Base-by-base conservation (phyloP, 37 sponge, comb jelly and placozoan species). In the Halisarca cf. caerulea region DNA sequence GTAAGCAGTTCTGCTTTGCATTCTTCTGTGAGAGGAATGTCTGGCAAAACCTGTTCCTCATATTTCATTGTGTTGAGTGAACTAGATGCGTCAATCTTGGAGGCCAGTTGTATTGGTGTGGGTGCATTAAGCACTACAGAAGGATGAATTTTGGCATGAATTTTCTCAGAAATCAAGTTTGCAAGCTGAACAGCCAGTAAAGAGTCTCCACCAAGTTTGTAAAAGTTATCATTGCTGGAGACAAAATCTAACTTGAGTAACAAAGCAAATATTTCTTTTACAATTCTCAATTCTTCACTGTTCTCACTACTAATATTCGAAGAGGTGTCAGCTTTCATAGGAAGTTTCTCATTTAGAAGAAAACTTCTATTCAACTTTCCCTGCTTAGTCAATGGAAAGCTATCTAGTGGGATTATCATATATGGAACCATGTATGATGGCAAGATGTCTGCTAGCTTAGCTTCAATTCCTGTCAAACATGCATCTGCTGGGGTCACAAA, bases 341-440 rank as follows among this genome's bases (percentile, higher is more conserved):
- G 6, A 14, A 11, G 51, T 39, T 40, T 40, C 9, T n/a, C n/a
- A 2, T 15, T 41, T 1, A 44, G 43, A 17, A 91, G 78, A 20
- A 60, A 39, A 5, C 39, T 57, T 36, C 74, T 66, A 40, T 92
- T 80, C 9, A 88, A 55, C 71, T 92, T 92, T 2, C 92, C 89
- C 24, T 75, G 58, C 0, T 39, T 80, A 3, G 41, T 85, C 47
- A 81, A 47, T 6, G 89, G 88, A 30, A 92, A 28, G 11, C 58
- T 38, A 30, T 88, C 83, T 20, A 88, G 6, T 15, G 85, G 24
- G 1, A 84, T 11, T 2, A 92, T 55, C 27, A 43, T 20, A 24
- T 69, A 80, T 11, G 92, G 92, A 0, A 88, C 66, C 91, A 91
- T 91, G 74, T 91, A 87, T 35, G 84, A 38, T 36, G 91, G 84